phyloP scores from a whole-genome alignment of 2,888 invertebrate species.

The Hirtodrosophila confusa region DNA sequence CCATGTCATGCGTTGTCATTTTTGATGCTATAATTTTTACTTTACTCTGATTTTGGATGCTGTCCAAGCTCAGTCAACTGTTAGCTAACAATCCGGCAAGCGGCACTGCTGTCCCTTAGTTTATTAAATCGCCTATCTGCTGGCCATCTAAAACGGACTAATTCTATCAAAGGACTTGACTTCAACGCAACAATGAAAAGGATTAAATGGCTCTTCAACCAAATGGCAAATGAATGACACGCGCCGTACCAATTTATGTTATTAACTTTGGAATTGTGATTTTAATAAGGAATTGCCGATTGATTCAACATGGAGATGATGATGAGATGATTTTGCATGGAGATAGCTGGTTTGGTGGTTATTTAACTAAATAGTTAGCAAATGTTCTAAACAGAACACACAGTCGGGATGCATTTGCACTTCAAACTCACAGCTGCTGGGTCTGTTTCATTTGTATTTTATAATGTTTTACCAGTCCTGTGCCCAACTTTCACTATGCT shows the following conservation, averaged over 20 bases:
- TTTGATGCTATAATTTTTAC: conserved; percentile 16
- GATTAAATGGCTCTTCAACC: conserved; percentile 21
- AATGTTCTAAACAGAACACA: no score
- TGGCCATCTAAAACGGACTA: conserved; percentile 23
- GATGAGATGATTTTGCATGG: no score
- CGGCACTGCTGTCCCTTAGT: conserved; percentile 11
- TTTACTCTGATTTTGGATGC: conserved; percentile 1
- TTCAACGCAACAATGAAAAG: conserved; percentile 35
- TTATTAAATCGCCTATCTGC: conserved; percentile 20
- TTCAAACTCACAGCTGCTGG: no score
- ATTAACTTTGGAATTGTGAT: conserved; percentile 1
- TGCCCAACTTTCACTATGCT: no score
- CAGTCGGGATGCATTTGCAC: no score
- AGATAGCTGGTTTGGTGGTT: background rate
- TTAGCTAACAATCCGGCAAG: conserved; percentile 4
- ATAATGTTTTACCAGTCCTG: no score
- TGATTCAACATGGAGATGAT: no score
- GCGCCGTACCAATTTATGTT: conserved; percentile 63
- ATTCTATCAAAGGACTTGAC: conserved; percentile 69
- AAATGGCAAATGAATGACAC: conserved; percentile 72
- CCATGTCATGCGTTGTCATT: conserved; percentile 43
- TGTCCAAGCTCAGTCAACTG: background rate
- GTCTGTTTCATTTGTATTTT: no score
- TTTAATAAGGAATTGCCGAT: conserved; percentile 9
- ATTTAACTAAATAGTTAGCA: background rate